Evolutionary conservation across 2,113 vertebrate species (phyloP), one percentile per base, ranked within the genome.

Genomic region (Riparia riparia): DNA sequence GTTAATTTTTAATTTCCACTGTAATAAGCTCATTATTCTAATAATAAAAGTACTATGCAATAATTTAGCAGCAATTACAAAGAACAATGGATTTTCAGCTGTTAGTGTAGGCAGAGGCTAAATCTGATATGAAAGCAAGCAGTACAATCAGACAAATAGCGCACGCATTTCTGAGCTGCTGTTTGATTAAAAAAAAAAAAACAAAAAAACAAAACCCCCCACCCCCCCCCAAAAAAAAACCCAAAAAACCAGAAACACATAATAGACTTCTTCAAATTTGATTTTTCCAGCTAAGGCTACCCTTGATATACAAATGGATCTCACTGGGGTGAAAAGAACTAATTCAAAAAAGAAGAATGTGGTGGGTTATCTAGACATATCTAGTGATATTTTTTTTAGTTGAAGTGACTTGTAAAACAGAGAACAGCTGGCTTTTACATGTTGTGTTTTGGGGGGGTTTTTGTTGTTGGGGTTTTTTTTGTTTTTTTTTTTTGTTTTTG

Each of bases 1-100:
- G 50, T 65, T 70, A 89, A 53, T 86, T 93, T 84, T 85, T 79
- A 84, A 95, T 86, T 90, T 77, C 39, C 42, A 63, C 21, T 39
- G 34, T 31, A 71, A 86, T 21, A 50, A 50, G 25, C 3, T 81
- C 10, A 6, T 90, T 54, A 82, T 86, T 77, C 53, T 70, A 89
- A 90, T 74, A 71, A 88, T 70, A 86, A 83, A 92, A 61, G 29
- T 66, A 50, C 76, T 56, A 31, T 41, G 86, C 29, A 74, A 54
- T 68, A 92, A 65, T 95, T 73, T 58, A 93, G 21, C 25, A 64
- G 77, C 18, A 9, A 15, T 61, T 60, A 42, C 76, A 69, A 85
- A 92, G 39, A 65, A 28, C 34, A 68, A 24, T 77, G 29, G 12
- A 32, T 93, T 87, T 91, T 86, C 26, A 82, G 47, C 18, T 94